Base-by-base conservation (phyloP, 2,888 invertebrate species). In the Catocala sponsa region DNA sequence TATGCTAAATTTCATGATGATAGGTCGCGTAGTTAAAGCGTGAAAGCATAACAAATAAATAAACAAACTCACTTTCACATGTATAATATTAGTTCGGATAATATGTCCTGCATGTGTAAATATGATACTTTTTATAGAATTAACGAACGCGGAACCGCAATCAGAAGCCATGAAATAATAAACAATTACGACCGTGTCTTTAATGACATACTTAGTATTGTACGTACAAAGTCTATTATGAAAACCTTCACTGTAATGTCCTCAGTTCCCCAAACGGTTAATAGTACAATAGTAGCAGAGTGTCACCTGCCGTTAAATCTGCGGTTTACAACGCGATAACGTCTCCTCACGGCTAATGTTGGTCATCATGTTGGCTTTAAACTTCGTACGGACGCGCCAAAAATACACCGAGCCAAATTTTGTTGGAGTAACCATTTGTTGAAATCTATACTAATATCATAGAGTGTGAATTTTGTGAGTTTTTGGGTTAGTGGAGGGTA, bases 311-410 rank as follows among this genome's bases (percentile, higher is more conserved):
- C 83, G 81, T 88, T 86, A 90, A 88, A 87, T 86, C 85, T 85
- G 84, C 80, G 81, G 82, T 88, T 89, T 88, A 89, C 86, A 84
- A 76, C 81, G 81, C 79, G 84, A 87, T 88, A 86, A 88, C 83
- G 81, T 82, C 78, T 72, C 76, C 63, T 60, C 63, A 38, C 59
- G 58, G 73, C 75, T 79, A 81, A 81, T 80, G 72, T 65, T 60
- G 33, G 66, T 68, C 65, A 77, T 74, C 70, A 76, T 64, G 72
- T 59, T 33, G 57, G 66, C 69, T 72, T 76, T 72, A 77, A 71
- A 79, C 55, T 76, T 65, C 33, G 57, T 55, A 65, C 55, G 44
- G 53, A 68, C 77, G 67, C 52, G 52, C 55, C 53, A 64, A 61
- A 59, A 76, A 72, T 69, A 67, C 15, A 59, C 49, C 10, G 46